Evolutionary conservation across 2,113 vertebrate genomes (phyloP), one percentile per base, ranked within the genome.

Genomic region (Zosterops borbonicus): DNA sequence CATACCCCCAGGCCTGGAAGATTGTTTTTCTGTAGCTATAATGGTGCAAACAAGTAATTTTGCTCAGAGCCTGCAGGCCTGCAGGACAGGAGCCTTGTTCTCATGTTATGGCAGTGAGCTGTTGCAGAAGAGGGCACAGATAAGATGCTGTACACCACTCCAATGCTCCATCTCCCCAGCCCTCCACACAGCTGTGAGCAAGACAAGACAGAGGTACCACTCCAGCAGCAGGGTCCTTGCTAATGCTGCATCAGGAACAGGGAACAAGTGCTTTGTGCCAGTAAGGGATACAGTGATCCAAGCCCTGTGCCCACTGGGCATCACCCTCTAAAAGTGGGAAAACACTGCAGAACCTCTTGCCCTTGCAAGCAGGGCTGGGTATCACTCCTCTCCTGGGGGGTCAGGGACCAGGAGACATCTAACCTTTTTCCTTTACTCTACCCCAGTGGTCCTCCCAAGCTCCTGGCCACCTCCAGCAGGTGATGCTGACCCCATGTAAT

Each of bases 211-310:
- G 22, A 75, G 21, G 25, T 46, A 33, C 22, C 33, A n/a, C 14
- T 79, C n/a, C 24, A 37, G 13, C 50, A 47, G 37, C 55, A 84
- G 31, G 8, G 14, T 20, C 24, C 14, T 41, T 62, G 14, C 6
- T 0, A 1, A 4, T 25, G 29, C 21, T 58, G 27, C 44, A 35
- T 14, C 14, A 44, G 82, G 33, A 69, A 19, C 11, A 69, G 33
- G 27, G 41, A 86, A 63, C 7, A 83, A 81, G 42, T 4, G 5
- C 42, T 70, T 70, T 37, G 52, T 79, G 28, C 18, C 44, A 28
- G 14, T 16, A 47, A 49, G 14, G 12, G 23, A 68, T 0, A 2
- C 42, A 70, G 56, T 0, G 0, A 49, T 18, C 12, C 49, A 16
- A 50, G 47, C 28, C 12, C 18, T 13, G 50, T 11, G 5, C 23